A percentile compares a stretch with the other conserved stretches of the same genome.
Conservation (phyloP, 2,797 vertebrate species). For the Brotula barbata region DNA sequence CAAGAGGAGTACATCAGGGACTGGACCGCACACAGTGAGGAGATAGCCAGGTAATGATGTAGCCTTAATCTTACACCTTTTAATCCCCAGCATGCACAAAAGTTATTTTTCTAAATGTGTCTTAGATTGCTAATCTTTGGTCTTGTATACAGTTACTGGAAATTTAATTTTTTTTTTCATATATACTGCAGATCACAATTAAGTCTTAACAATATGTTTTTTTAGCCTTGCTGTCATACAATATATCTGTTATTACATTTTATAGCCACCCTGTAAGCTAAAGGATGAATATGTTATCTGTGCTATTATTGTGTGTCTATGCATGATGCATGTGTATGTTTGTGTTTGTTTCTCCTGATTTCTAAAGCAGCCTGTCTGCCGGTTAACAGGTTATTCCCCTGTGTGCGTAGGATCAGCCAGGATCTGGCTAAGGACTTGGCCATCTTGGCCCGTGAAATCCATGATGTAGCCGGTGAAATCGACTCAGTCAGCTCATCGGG, state of each 20-base stretch:
- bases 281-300: too few species aligned
- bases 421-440: conserved; percentile 93
- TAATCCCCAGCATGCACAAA: too few species aligned
- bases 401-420: conserved; percentile 98
- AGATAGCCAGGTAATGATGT: conserved; percentile 93
- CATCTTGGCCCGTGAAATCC: conserved; percentile 98
- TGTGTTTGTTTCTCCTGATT: conserved; percentile 46
- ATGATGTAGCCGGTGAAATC: conserved; percentile 99
- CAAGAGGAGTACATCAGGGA: conserved; percentile 98
- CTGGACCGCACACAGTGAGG: conserved; percentile 98
- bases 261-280: background rate
- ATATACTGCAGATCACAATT: too few species aligned
- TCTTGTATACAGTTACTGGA: too few species aligned
- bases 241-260: background rate
- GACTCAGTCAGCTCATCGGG: conserved; percentile 98
- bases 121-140: background rate
- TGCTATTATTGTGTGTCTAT: conserved; percentile 15
- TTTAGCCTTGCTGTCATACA: too few species aligned
- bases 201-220: too few species aligned
- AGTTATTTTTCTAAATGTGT: background rate
- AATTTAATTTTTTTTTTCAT: too few species aligned
- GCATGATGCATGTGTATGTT: conserved; percentile 49
- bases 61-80: conserved; percentile 2
- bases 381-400: conserved; percentile 86
- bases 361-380: conserved; percentile 77